These are phyloP conservation scores for Hirtodrosophila trivittata DNA, from an alignment of 2,888 invertebrate genomes.

Conservation along the genomic window DNA sequence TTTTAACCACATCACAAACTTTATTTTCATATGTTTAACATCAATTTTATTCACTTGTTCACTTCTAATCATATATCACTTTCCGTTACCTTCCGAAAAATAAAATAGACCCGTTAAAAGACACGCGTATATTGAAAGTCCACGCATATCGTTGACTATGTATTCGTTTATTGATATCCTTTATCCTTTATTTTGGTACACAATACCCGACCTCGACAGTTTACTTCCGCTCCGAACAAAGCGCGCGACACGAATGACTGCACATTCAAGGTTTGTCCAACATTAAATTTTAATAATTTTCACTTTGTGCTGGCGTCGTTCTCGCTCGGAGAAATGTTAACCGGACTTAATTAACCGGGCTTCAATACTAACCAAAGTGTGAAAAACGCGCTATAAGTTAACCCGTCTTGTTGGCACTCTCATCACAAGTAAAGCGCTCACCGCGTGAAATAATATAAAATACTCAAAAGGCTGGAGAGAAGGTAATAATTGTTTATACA, in stretches of 20 bases:
- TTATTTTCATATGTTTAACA: not conserved
- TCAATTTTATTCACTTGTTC: not conserved
- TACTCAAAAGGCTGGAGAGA: conserved; percentile 11
- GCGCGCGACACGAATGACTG: conserved; percentile 71
- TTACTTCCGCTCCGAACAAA: conserved; percentile 60
- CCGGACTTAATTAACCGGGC: conserved; percentile 33
- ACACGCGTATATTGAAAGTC: conserved; percentile 54
- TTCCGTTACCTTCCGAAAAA: conserved; percentile 81
- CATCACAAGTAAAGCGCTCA: conserved; percentile 11
- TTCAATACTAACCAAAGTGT: conserved; percentile 73
- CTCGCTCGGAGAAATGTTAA: conserved; percentile 49
- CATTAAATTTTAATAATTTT: conserved; percentile 76
- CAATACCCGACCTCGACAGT: conserved; percentile 29
- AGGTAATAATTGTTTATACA: conserved; percentile 57
- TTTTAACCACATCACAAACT: not conserved
- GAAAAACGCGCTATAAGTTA: conserved; percentile 44
- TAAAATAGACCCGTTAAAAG: conserved; percentile 78
- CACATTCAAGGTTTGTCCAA: conserved; percentile 41
- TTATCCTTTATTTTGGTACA: conserved; percentile 8
- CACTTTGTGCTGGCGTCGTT: conserved; percentile 46
- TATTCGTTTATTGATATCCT: conserved; percentile 32
- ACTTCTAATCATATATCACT: not conserved
- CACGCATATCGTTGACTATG: conserved; percentile 52
- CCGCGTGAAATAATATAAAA: conserved; percentile 2
- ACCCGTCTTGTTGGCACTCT: conserved; percentile 31